phyloP scores from a whole-genome alignment of 2,888 invertebrate species.

The Epistrophe eligans region DNA sequence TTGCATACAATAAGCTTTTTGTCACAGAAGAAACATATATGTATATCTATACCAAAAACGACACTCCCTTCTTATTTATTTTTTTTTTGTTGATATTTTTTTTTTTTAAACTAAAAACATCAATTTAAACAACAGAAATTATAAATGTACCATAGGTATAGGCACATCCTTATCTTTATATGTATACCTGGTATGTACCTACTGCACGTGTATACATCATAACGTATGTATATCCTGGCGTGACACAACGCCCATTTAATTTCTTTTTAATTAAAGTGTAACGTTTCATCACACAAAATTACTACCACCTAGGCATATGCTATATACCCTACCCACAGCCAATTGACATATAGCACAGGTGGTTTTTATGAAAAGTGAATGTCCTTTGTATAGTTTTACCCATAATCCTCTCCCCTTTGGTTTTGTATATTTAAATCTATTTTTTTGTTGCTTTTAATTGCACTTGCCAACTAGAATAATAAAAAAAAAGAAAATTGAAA shows the following conservation, averaged over 20 bases:
- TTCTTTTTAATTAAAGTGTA: slow-evolving; percentile 48
- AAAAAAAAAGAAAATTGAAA: neutral
- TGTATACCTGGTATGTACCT: neutral
- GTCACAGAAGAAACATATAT: neutral
- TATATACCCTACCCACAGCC: neutral
- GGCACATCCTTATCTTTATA: neutral
- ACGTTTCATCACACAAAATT: slow-evolving; percentile 21
- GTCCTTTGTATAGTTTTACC: slow-evolving; percentile 3
- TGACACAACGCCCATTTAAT: slow-evolving; percentile 41
- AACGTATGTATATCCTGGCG: neutral
- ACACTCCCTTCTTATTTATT: neutral
- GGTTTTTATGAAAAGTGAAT: neutral
- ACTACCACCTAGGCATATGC: slow-evolving; percentile 1
- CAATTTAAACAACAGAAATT: slow-evolving; percentile 13
- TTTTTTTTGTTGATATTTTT: too few relatives aligned
- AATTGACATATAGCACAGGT: slow-evolving; percentile 30
- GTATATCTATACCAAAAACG: neutral
- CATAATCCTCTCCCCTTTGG: neutral
- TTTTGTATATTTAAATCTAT: slow-evolving; percentile 11
- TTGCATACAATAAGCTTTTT: neutral
- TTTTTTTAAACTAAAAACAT: slow-evolving; percentile 13
- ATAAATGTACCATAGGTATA: neutral
- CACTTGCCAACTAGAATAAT: slow-evolving; percentile 1
- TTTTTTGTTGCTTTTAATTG: slow-evolving; percentile 32
- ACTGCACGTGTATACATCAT: neutral